phyloP scores from a whole-genome alignment of 2,113 vertebrate species.

The Diadophis punctatus region DNA sequence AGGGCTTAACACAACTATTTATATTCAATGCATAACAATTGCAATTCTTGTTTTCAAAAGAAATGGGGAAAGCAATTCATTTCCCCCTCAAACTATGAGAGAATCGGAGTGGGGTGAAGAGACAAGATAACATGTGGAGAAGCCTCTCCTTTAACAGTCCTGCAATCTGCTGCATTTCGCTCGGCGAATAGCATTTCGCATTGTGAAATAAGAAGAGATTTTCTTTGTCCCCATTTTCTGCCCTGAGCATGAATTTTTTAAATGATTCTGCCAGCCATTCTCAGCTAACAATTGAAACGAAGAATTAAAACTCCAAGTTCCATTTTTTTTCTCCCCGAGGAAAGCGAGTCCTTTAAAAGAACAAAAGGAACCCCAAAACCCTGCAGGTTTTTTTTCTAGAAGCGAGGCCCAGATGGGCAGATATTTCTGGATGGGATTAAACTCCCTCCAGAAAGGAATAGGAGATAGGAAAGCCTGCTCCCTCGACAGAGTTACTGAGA shows the following conservation, averaged over 20 bases:
- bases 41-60: neutral
- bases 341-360: neutral
- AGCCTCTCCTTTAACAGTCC: neutral
- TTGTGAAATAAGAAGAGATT: neutral
- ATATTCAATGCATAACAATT: neutral
- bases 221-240: neutral
- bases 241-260: neutral
- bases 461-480: neutral
- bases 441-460: neutral
- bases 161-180: neutral
- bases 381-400: neutral
- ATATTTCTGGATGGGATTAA: no score
- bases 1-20: no score
- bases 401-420: fast-evolving
- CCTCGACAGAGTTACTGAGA: neutral
- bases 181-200: neutral
- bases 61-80: neutral
- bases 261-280: neutral
- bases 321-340: neutral
- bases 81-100: neutral
- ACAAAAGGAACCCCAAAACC: neutral
- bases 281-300: neutral
- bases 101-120: neutral
- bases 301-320: neutral
- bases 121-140: neutral